Conservation (phyloP, 2,888 invertebrate genomes). For the Aphodius granarius region DNA sequence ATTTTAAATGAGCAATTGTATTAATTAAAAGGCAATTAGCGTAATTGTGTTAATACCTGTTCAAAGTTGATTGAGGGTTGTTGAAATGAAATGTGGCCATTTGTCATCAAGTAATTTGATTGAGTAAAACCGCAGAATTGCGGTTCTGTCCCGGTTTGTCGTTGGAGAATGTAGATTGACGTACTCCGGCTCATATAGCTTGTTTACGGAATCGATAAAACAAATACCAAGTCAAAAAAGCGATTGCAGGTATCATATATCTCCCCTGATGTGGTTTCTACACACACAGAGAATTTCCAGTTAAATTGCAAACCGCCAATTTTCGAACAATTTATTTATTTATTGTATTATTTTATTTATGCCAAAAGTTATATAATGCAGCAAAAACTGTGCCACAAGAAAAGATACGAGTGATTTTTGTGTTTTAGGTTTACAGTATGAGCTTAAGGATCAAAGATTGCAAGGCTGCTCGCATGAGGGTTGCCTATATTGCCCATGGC, state of each 20-base stretch:
- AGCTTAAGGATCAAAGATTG: constrained; percentile 48
- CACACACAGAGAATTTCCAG: too few species aligned
- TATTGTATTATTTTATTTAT: too few species aligned
- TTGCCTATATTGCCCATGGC: constrained; percentile 50
- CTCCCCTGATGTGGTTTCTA: background rate
- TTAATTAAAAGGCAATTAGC: too few species aligned
- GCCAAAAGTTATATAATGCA: too few species aligned
- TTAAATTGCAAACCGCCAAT: too few species aligned
- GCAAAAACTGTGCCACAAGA: too few species aligned
- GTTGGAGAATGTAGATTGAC: background rate
- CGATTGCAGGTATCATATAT: too few species aligned
- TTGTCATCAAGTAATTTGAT: background rate
- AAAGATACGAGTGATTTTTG: constrained; percentile 8
- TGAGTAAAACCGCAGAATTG: background rate
- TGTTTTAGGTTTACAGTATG: constrained; percentile 53
- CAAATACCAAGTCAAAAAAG: background rate
- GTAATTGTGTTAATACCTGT: too few species aligned
- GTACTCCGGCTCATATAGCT: background rate
- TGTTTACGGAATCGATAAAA: background rate
- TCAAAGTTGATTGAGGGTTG: too few species aligned
- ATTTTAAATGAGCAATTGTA: too few species aligned
- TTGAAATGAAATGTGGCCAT: background rate
- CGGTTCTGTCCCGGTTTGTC: background rate
- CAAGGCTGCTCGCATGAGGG: constrained; percentile 46
- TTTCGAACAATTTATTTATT: too few species aligned